Evolutionary conservation across 2,797 vertebrate species (phyloP), one percentile per base, ranked within the genome.

Genomic region (Neomorphus geoffroyi): DNA sequence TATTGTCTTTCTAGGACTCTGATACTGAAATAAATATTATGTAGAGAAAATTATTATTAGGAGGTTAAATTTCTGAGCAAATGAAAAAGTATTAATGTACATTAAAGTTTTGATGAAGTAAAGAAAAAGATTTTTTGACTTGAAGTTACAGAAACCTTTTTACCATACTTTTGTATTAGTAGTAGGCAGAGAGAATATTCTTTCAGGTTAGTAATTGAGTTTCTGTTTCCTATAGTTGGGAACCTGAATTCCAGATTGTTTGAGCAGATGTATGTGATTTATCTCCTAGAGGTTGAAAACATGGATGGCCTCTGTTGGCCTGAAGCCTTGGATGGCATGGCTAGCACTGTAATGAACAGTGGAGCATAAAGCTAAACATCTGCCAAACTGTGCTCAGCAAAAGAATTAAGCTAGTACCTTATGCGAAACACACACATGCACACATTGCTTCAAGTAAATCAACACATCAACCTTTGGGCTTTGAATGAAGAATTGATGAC

Each of bases 251-350:
- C 26, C 65, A 64, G n/a, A 33, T 57, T 32, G 10, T 22, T 16
- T 90, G 28, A 46, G 22, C 39, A 35, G 11, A 13, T 0, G 0
- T 10, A n/a, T 86, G 73, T 73, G 11, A 22, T 65, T 10, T 69
- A 24, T 78, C 26, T 71, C 6, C 2, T 50, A 35, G 67, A 16
- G 6, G 69, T 58, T 80, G 37, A 64, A 90, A 75, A 80, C 8
- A 11, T 53, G 41, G 8, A 16, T 56, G 24, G 27, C 9, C 18
- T 81, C 45, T 84, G 8, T 37, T 74, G 66, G 9, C 70, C 28
- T 65, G 58, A 91, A 86, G 32, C n/a, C 28, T 91, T 69, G 41
- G 13, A 13, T 67, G 43, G 17, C 23, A 45, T 91, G 32, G 48
- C 27, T 70, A 65, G 28, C 27, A 32, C 11, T 78, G 35, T 69